Percentiles rank a stretch among this genome's conserved stretches.
phyloP scores from a whole-genome alignment of 2,888 invertebrate genomes.

The Sinohyriopsis cumingii region DNA sequence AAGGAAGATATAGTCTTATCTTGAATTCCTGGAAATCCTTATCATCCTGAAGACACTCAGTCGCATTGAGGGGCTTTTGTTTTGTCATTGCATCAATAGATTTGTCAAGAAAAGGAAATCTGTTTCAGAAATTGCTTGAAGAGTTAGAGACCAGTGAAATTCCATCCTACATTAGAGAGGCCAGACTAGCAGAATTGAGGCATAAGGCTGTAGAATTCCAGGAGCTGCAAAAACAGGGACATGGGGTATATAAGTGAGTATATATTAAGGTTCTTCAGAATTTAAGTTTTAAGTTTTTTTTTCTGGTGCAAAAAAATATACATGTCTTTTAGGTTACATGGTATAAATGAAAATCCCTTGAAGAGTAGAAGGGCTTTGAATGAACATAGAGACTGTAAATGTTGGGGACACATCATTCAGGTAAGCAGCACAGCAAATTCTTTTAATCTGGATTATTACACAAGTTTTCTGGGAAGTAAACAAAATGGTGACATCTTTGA shows the following conservation, averaged over 20 bases:
- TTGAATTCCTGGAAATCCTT: too few relatives aligned
- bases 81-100: too few relatives aligned
- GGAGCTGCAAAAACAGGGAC: constrained; percentile 56
- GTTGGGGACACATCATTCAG: too few relatives aligned
- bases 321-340: neutral
- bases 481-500: too few relatives aligned
- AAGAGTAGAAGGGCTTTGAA: too few relatives aligned
- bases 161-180: constrained; percentile 66
- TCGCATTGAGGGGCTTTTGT: too few relatives aligned
- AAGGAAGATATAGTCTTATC: too few relatives aligned
- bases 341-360: neutral
- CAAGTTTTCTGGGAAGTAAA: too few relatives aligned
- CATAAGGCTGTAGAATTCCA: constrained; percentile 56
- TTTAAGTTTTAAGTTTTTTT: neutral
- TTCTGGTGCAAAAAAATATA: neutral
- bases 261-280: neutral
- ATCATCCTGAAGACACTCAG: too few relatives aligned
- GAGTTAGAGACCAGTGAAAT: constrained; percentile 68
- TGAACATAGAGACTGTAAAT: too few relatives aligned
- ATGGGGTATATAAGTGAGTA: constrained; percentile 63
- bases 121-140: constrained; percentile 59
- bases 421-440: too few relatives aligned
- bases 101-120: neutral
- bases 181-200: constrained; percentile 59
- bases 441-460: too few relatives aligned